These are phyloP conservation scores for Drosophila arawakana DNA, from an alignment of 1,140 invertebrate species.

Conservation along the genomic window DNA sequence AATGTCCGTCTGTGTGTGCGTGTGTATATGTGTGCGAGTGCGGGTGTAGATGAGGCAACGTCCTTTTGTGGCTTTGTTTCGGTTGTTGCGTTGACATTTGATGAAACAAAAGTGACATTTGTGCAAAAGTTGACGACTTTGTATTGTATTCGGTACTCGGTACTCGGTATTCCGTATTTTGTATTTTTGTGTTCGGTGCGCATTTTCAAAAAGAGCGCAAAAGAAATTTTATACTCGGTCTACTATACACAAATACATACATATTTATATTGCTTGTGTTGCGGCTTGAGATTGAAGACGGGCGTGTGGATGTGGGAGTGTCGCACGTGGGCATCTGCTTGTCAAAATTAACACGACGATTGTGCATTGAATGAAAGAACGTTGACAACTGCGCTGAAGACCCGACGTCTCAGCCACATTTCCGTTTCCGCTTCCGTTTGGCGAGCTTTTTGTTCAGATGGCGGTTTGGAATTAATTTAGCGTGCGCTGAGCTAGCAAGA, in stretches of 20 bases:
- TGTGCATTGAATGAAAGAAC: slow-evolving; percentile 60
- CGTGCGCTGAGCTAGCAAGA: slow-evolving; percentile 80
- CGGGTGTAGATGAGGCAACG: slow-evolving; percentile 46
- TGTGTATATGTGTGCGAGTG: slow-evolving; percentile 3
- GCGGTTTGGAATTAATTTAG: slow-evolving; percentile 80
- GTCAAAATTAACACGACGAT: slow-evolving; percentile 80
- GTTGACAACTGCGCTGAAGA: slow-evolving; percentile 63
- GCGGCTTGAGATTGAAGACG: slow-evolving; percentile 13
- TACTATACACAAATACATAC: neutral
- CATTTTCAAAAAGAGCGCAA: slow-evolving; percentile 55
- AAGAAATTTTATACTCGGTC: slow-evolving; percentile 61
- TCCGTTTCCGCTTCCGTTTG: slow-evolving; percentile 80
- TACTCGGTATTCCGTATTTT: slow-evolving; percentile 24
- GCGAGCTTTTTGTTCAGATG: slow-evolving; percentile 75
- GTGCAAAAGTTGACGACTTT: slow-evolving; percentile 80
- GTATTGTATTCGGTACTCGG: slow-evolving; percentile 49
- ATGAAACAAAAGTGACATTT: slow-evolving; percentile 83
- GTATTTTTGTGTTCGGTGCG: slow-evolving; percentile 48
- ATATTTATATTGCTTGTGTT: slow-evolving; percentile 9
- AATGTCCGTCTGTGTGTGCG: slow-evolving; percentile 15
- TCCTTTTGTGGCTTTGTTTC: slow-evolving; percentile 82
- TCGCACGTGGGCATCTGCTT: slow-evolving; percentile 75
- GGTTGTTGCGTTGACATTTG: slow-evolving; percentile 82
- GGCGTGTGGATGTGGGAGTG: slow-evolving; percentile 16
- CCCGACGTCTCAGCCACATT: slow-evolving; percentile 76